phyloP scores from a whole-genome alignment of 2,888 invertebrate species.

The Notodonta ziczac region DNA sequence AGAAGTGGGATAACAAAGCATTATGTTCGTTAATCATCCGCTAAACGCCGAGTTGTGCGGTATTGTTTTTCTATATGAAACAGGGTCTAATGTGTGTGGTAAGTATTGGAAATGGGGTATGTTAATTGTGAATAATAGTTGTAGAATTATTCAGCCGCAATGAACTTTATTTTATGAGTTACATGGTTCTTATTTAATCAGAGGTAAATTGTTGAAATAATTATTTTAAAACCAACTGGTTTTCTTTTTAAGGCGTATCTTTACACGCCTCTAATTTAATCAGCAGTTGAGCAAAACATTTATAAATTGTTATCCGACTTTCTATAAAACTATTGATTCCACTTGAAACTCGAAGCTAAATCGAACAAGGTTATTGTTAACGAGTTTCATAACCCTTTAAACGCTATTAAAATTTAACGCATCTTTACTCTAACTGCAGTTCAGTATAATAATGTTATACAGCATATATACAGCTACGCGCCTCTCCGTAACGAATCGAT shows the following conservation, averaged over 20 bases:
- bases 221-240: no score
- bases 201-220: no score
- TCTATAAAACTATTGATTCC: not conserved
- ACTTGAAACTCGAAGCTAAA: not conserved
- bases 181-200: no score
- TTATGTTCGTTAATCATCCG: constrained; percentile 15
- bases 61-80: constrained; percentile 27
- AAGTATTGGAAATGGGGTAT: not conserved
- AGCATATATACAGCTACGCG: not conserved
- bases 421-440: constrained; percentile 3
- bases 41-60: constrained; percentile 26
- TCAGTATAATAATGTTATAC: not conserved
- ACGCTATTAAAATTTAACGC: not conserved
- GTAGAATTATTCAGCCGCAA: no score
- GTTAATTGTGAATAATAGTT: not conserved
- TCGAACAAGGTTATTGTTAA: not conserved
- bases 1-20: constrained; percentile 43
- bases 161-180: no score
- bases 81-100: not conserved
- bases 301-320: not conserved
- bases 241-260: no score
- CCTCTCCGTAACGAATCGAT: not conserved
- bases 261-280: no score
- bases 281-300: not conserved
- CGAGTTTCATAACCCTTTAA: constrained; percentile 1